A percentile compares a stretch with the other conserved stretches of the same genome.
phyloP scores from a whole-genome alignment of 2,888 invertebrate genomes.

The Drosophila planitibia region DNA sequence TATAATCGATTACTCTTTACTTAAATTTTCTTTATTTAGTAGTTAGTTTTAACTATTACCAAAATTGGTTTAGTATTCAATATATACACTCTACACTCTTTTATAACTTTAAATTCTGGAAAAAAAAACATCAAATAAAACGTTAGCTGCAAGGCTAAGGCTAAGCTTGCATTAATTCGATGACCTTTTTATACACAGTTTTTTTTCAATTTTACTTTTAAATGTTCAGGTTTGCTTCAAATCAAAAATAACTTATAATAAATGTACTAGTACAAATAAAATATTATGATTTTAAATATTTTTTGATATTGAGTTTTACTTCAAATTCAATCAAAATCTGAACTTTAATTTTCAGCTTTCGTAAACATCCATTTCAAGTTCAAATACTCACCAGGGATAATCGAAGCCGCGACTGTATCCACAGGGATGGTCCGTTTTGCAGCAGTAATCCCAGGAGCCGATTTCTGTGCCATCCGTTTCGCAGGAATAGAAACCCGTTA shows the following conservation, averaged over 20 bases:
- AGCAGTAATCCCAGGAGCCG: slow-evolving; percentile 94
- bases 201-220: too few species aligned
- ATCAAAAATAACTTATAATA: too few species aligned
- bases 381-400: slow-evolving; percentile 90
- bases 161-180: not conserved
- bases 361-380: not conserved
- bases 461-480: slow-evolving; percentile 90
- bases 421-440: slow-evolving; percentile 92
- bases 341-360: too few species aligned
- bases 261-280: too few species aligned
- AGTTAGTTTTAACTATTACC: not conserved
- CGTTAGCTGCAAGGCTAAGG: not conserved
- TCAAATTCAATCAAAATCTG: not conserved
- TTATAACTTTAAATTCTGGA: not conserved
- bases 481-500: slow-evolving; percentile 94
- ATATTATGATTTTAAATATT: too few species aligned
- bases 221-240: too few species aligned
- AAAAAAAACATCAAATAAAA: not conserved
- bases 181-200: not conserved
- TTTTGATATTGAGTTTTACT: not conserved
- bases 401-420: slow-evolving; percentile 93
- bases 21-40: not conserved
- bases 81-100: not conserved
- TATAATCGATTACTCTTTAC: not conserved
- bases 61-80: not conserved